Percentiles rank a stretch among this genome's conserved stretches.
phyloP scores from a whole-genome alignment of 2,113 vertebrate genomes.

The Piprites chloris region DNA sequence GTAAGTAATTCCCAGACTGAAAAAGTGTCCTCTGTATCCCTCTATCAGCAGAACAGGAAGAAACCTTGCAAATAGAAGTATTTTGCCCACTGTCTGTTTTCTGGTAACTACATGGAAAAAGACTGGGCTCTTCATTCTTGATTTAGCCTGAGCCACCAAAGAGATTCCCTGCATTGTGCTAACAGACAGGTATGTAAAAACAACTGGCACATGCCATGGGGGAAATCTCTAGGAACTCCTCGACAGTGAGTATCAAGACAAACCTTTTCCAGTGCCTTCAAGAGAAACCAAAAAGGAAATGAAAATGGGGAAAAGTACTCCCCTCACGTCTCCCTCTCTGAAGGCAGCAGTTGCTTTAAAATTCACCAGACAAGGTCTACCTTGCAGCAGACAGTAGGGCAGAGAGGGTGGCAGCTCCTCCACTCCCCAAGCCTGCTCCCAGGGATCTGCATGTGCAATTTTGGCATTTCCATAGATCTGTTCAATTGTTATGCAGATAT shows the following conservation, averaged over 20 bases:
- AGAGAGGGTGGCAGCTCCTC: background rate
- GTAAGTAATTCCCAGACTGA: background rate
- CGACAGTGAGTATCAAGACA: background rate
- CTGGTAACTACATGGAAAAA: fast-evolving
- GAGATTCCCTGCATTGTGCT: background rate
- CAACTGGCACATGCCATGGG: background rate
- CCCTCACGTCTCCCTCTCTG: background rate
- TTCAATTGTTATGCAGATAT: background rate
- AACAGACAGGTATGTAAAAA: background rate
- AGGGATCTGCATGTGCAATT: background rate
- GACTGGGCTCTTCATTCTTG: background rate
- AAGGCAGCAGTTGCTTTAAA: background rate
- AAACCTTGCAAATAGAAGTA: background rate
- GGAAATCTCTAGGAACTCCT: background rate
- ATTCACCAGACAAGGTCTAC: background rate
- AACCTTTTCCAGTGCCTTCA: background rate
- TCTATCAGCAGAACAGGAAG: background rate
- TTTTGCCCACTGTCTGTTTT: background rate
- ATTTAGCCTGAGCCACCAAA: background rate
- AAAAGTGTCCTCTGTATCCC: background rate
- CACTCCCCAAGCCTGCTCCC: background rate
- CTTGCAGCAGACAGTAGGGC: background rate
- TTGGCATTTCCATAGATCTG: background rate
- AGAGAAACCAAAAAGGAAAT: background rate
- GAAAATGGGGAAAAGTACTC: background rate